Evolutionary conservation across 1,140 invertebrate genomes (phyloP).

Genomic region (Drosophila takahashii): DNA sequence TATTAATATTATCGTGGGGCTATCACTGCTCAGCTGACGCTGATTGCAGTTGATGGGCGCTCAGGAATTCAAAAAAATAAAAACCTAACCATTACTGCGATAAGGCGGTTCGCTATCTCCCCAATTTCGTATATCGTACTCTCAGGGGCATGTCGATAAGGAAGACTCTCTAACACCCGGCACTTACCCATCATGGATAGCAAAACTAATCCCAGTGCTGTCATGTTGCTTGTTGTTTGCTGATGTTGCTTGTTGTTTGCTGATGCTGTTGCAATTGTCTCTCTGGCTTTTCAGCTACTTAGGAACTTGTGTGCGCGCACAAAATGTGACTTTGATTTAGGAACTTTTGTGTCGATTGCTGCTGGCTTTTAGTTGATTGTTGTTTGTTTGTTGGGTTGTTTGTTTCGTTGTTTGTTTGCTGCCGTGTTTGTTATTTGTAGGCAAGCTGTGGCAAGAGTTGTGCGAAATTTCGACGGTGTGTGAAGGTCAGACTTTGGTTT

Average conservation of each 20-base stretch:
- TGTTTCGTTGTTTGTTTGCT: slow-evolving; percentile 8
- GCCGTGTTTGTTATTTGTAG: not conserved
- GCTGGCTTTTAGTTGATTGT: slow-evolving; percentile 11
- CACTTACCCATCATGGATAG: slow-evolving; percentile 84
- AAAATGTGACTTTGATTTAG: slow-evolving; percentile 55
- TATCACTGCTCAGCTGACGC: slow-evolving; percentile 30
- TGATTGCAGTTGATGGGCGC: slow-evolving; percentile 43
- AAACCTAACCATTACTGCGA: not conserved
- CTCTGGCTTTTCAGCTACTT: slow-evolving; percentile 25
- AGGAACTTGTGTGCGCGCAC: slow-evolving; percentile 85
- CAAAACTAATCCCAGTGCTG: slow-evolving; percentile 80
- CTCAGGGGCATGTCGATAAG: slow-evolving; percentile 41
- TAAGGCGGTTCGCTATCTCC: slow-evolving; percentile 10
- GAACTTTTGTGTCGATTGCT: slow-evolving; percentile 50
- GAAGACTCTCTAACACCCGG: slow-evolving; percentile 5
- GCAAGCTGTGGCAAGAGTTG: slow-evolving; percentile 60
- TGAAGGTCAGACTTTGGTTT: slow-evolving; percentile 49
- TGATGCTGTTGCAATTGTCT: slow-evolving; percentile 6
- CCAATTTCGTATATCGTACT: not conserved
- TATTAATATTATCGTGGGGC: slow-evolving; percentile 20
- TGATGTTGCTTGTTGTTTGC: slow-evolving; percentile 19
- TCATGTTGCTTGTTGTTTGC: slow-evolving; percentile 58
- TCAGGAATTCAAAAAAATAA: slow-evolving; percentile 31
- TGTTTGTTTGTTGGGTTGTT: slow-evolving; percentile 3
- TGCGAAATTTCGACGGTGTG: slow-evolving; percentile 50